Conservation (phyloP, 2,797 vertebrate genomes). For the Oceanodroma leucorhoa region DNA sequence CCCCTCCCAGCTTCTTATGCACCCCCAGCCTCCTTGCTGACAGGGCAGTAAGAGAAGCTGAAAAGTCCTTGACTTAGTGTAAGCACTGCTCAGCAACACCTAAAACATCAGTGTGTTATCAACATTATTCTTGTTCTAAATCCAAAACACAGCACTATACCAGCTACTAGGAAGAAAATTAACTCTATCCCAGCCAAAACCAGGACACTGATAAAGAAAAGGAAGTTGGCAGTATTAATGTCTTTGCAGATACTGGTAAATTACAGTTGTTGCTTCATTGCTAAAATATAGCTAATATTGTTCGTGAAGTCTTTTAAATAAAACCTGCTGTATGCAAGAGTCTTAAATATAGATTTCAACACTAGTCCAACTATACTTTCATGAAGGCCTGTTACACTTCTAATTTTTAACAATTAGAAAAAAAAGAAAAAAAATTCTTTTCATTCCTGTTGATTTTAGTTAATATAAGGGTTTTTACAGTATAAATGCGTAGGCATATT, state of each 20-base stretch:
- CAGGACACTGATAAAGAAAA: not conserved
- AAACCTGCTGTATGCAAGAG: not conserved
- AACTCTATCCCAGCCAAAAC: too few species aligned
- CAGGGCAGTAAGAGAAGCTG: too few species aligned
- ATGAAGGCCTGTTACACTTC: not conserved
- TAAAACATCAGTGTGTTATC: too few species aligned
- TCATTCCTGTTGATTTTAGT: not conserved
- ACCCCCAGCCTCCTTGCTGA: too few species aligned
- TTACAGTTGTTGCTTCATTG: not conserved
- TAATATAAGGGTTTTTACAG: not conserved
- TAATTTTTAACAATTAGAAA: not conserved
- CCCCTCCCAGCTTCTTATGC: too few species aligned
- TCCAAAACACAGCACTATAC: too few species aligned
- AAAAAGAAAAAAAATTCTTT: rapidly evolving
- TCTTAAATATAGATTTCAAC: not conserved
- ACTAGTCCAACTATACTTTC: not conserved
- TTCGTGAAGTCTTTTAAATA: not conserved
- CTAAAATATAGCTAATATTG: not conserved
- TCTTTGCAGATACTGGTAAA: not conserved
- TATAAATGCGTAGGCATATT: not conserved
- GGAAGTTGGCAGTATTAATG: not conserved
- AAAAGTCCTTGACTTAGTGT: too few species aligned
- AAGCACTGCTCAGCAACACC: too few species aligned
- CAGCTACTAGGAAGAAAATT: too few species aligned
- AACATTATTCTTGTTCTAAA: too few species aligned